Base-by-base conservation (phyloP, 2,797 vertebrate species). In the Gila robusta region DNA sequence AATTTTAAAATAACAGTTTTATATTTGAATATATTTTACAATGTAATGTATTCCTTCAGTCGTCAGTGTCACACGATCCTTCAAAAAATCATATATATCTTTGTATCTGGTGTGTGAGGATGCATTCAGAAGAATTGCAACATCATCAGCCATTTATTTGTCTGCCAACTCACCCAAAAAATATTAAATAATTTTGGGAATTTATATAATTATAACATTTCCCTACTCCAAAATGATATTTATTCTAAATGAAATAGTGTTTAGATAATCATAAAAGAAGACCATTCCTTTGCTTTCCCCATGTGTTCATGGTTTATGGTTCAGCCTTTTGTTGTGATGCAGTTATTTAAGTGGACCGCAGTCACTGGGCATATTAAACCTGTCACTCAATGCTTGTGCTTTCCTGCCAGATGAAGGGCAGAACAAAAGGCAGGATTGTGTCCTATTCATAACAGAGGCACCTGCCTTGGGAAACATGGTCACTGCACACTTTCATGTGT, bases 361-460 rank as follows among this genome's bases (percentile, higher is more conserved):
- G 52, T 39, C 59, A 26, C 70, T 89, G 64, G 23, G 56, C 77
- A 90, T 87, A 89, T 82, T 89, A 52, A 90, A 90, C 89, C 86
- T 87, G 87, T 90, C 89, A 88, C 66, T 88, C 84, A 86, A 41
- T 44, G 35, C 87, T 41, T 86, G 78, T 81, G 44, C 47, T 69
- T 81, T 81, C 47, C 79, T 83, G 66, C 32, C 35, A 82, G 82
- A 89, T 88, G 84, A 87, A 83, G 76, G 47, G 80, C 81, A 88
- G 19, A 54, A 83, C 87, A 85, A 91, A 92, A 88, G 87, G 67
- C 39, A 66, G 47, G 47, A 86, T 90, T 90, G 90, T 90, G 59
- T 81, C 73, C 73, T 6, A 81, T 59, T 4, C 26, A 87, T 85
- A 79, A 83, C 69, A 85, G 28, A 62, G 72, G 47, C 82, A 72